Conservation (phyloP, 2,113 vertebrate genomes). For the Hemicordylus capensis region DNA sequence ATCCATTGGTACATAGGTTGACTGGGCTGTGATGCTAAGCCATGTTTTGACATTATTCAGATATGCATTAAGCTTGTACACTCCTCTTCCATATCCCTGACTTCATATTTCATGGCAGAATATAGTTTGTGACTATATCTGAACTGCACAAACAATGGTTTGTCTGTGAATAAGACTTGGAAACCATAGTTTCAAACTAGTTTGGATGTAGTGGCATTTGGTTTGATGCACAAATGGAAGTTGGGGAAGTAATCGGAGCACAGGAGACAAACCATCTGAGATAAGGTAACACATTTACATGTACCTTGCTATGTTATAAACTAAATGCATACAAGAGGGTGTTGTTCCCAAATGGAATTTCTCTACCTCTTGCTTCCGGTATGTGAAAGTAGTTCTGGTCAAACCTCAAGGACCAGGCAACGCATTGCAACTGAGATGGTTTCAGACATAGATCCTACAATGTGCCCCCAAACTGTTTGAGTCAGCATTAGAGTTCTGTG, state of each 20-base stretch:
- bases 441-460: slow-evolving; percentile 20
- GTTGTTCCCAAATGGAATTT: not conserved
- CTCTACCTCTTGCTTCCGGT: not conserved
- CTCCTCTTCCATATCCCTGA: not conserved
- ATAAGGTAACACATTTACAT: too few relatives aligned
- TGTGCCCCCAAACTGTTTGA: slow-evolving; percentile 52
- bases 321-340: not conserved
- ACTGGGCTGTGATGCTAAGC: not conserved
- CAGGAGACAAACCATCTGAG: too few relatives aligned
- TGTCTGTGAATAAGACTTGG: too few relatives aligned
- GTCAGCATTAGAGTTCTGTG: slow-evolving; percentile 53
- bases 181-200: too few relatives aligned
- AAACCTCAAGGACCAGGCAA: slow-evolving; percentile 23
- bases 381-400: not conserved
- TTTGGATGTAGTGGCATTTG: too few relatives aligned
- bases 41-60: not conserved
- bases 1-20: not conserved
- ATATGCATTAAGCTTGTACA: too few relatives aligned
- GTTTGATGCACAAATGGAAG: too few relatives aligned
- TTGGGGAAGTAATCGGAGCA: too few relatives aligned
- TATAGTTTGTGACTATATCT: not conserved
- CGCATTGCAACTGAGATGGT: slow-evolving; percentile 43
- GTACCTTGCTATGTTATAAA: not conserved
- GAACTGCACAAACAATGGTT: not conserved
- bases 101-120: not conserved